Evolutionary conservation across 1,140 invertebrate species (phyloP).

Genomic region (Conus ventricosus): DNA sequence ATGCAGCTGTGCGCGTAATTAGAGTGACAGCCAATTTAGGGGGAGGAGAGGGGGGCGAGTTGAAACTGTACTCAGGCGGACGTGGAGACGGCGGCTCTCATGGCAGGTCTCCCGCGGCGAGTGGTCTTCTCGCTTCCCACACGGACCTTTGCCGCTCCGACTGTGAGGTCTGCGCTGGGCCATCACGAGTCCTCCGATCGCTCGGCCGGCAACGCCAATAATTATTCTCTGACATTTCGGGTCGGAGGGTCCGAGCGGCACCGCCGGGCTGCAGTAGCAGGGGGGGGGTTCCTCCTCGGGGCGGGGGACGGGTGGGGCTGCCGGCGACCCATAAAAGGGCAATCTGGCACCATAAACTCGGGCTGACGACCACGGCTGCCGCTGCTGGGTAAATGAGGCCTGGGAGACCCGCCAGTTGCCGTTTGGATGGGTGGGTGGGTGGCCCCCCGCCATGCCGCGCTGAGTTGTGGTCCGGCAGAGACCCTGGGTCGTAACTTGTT

Average conservation of each 20-base stretch:
- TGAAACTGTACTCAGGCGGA: too few species aligned
- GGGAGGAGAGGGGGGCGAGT: neutral
- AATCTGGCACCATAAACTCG: constrained; percentile 1
- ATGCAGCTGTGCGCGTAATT: neutral
- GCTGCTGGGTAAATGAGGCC: neutral
- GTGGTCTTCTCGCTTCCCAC: neutral
- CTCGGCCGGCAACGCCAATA: neutral
- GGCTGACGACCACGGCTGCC: neutral
- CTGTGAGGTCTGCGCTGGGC: neutral
- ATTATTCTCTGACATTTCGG: neutral
- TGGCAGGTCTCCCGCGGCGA: neutral
- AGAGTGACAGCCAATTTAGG: neutral
- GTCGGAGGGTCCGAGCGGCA: neutral
- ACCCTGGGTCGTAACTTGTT: neutral
- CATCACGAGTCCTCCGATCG: neutral
- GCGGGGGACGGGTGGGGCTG: neutral
- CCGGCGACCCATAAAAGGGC: constrained; percentile 1
- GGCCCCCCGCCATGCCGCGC: neutral
- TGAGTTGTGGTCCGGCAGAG: neutral
- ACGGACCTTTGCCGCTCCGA: neutral
- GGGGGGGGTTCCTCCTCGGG: neutral
- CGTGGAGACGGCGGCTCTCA: neutral
- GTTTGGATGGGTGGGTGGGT: neutral
- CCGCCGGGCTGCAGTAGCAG: neutral
- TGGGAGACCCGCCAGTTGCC: neutral